Evolutionary conservation across 2,797 vertebrate species (phyloP), one percentile per base, ranked within the genome.

Genomic region (Podargus strigoides): DNA sequence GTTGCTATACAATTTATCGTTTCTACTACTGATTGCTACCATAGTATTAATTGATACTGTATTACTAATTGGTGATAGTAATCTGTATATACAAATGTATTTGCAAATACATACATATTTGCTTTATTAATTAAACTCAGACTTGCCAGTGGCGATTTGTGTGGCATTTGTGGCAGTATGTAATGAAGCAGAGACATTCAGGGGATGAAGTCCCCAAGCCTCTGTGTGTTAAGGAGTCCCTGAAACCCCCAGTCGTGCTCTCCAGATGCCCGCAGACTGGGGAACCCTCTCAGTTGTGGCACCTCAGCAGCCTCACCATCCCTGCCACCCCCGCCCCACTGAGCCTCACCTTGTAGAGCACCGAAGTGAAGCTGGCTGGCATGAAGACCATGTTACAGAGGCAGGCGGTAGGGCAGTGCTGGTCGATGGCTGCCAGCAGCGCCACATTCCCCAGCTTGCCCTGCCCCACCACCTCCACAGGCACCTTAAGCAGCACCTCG

Each of bases 311-410:
- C 49, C 36, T 30, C 1, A 0, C 26, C 59, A 41, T 5, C 34
- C 64, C 46, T 28, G 27, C 6, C 0, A 0, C 20, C 10, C 21
- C 26, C 2, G 1, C 16, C 18, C 5, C 2, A 1, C 39, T 0
- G 0, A 55, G 18, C 95, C 97, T 96, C 92, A 99, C 98, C 99
- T 99, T 99, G 97, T 98, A 99, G 83, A 99, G 98, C 69, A 99
- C 97, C 1, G 98, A 98, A 32, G 98, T 98, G 97, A 99, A 99
- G 98, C 98, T 99, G 21, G 98, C 98, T 0, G 98, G 99, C 99
- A 99, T 99, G 85, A 99, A 98, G 74, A 99, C 98, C 75, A 99
- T 94, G 86, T 99, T 99, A 97, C 98, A 99, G 78, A 99, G 97
- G 76, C 98, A 97, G 58, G 98, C 98, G 9, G 98, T 98, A 4